These are phyloP conservation scores for Labroides dimidiatus DNA, from an alignment of 2,797 vertebrate species.

Conservation along the genomic window DNA sequence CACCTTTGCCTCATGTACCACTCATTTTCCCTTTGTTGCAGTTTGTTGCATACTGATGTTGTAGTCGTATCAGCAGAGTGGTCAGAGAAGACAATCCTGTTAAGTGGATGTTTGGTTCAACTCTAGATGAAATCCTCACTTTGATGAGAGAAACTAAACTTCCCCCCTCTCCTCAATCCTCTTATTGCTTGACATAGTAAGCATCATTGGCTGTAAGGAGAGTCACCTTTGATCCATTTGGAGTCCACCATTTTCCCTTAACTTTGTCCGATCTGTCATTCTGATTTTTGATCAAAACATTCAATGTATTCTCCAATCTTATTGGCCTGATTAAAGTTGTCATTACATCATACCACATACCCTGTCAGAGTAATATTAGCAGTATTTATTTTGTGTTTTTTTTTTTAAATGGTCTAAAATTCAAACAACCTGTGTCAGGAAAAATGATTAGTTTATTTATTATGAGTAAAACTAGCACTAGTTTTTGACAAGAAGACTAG, in stretches of 20 bases:
- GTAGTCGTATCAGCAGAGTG: slow-evolving; percentile 54
- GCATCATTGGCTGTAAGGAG: not conserved
- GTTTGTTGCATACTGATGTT: slow-evolving; percentile 44
- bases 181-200: not conserved
- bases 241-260: not conserved
- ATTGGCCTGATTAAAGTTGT: slow-evolving; percentile 31
- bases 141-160: not conserved
- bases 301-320: slow-evolving; percentile 19
- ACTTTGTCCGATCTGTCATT: slow-evolving; percentile 56
- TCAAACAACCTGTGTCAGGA: slow-evolving; percentile 42
- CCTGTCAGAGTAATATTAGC: slow-evolving; percentile 35
- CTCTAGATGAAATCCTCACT: slow-evolving; percentile 11
- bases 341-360: slow-evolving; percentile 40
- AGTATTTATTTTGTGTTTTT: slow-evolving; percentile 53
- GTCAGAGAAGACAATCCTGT: slow-evolving; percentile 33
- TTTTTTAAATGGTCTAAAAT: slow-evolving; percentile 56
- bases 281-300: slow-evolving; percentile 55
- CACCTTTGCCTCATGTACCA: slow-evolving; percentile 47
- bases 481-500: not conserved
- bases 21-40: slow-evolving; percentile 55
- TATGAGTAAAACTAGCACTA: slow-evolving; percentile 17
- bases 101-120: not conserved
- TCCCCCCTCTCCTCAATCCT: not conserved
- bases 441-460: slow-evolving; percentile 7
- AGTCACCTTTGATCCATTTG: not conserved